Conservation (phyloP, 2,797 vertebrate species). For the Tiaroga cobitis region DNA sequence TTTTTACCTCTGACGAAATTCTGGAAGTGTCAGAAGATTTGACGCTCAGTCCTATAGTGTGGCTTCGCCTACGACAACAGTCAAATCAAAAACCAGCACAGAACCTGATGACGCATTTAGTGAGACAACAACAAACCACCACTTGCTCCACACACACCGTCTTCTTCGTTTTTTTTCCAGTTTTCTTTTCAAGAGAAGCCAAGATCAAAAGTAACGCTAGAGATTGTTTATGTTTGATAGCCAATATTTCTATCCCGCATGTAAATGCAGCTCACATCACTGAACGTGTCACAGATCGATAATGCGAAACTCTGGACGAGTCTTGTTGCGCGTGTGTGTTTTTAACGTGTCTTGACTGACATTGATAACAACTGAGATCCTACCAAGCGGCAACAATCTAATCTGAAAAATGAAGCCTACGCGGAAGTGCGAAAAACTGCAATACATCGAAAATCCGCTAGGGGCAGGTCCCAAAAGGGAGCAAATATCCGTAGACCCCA, state of each 20-base stretch:
- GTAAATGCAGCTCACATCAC: no score
- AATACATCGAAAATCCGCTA: no score
- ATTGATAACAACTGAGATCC: no score
- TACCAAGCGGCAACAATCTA: no score
- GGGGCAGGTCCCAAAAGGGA: no score
- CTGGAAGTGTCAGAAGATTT: no score
- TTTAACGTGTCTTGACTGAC: no score
- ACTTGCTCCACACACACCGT: not conserved
- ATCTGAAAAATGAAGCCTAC: no score
- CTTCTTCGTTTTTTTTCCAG: fast-evolving
- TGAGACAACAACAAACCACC: not conserved
- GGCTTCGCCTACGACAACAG: not conserved
- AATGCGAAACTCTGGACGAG: not conserved
- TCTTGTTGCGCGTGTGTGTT: not conserved
- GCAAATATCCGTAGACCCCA: no score
- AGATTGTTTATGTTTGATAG: not conserved
- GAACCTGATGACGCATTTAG: not conserved
- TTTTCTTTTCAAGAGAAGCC: not conserved
- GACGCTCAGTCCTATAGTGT: no score
- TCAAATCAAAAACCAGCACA: not conserved
- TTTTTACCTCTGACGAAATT: no score
- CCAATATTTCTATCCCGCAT: not conserved
- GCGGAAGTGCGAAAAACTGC: no score
- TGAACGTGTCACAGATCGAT: not conserved
- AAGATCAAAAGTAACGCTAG: not conserved